phyloP scores from a whole-genome alignment of 2,888 invertebrate species.

The Stenodema calcarata region DNA sequence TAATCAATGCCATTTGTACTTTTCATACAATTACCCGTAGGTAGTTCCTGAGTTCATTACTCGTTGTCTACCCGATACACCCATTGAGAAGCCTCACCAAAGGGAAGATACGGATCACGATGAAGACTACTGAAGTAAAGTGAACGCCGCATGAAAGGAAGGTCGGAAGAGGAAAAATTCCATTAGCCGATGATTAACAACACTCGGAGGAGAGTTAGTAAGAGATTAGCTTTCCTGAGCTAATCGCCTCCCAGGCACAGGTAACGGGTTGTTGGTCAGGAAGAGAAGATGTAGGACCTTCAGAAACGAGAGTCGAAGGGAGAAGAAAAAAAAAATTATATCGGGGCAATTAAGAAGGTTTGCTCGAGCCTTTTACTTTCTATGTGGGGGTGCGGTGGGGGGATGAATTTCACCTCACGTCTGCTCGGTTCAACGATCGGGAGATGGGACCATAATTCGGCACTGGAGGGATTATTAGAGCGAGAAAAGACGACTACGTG shows the following conservation, averaged over 20 bases:
- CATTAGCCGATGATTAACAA: neutral
- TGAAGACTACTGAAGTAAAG: neutral
- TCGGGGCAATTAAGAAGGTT: neutral
- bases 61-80: no score
- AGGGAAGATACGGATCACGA: no score
- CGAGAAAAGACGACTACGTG: neutral
- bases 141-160: neutral
- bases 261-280: constrained; percentile 2
- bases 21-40: no score
- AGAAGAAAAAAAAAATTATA: neutral
- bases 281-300: neutral
- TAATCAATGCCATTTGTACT: no score
- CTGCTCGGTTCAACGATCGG: neutral
- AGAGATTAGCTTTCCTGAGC: neutral
- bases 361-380: neutral
- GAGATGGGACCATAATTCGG: neutral
- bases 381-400: neutral
- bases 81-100: no score
- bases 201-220: neutral
- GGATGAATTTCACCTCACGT: neutral
- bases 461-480: neutral
- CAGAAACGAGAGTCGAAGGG: neutral
- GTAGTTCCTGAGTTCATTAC: no score
- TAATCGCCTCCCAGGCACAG: neutral
- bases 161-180: neutral